A percentile compares a stretch with the other conserved stretches of the same genome.
These are phyloP conservation scores for Tympanoctomys barrerae DNA, from an alignment of 2,797 vertebrate genomes.

Conservation along the genomic window DNA sequence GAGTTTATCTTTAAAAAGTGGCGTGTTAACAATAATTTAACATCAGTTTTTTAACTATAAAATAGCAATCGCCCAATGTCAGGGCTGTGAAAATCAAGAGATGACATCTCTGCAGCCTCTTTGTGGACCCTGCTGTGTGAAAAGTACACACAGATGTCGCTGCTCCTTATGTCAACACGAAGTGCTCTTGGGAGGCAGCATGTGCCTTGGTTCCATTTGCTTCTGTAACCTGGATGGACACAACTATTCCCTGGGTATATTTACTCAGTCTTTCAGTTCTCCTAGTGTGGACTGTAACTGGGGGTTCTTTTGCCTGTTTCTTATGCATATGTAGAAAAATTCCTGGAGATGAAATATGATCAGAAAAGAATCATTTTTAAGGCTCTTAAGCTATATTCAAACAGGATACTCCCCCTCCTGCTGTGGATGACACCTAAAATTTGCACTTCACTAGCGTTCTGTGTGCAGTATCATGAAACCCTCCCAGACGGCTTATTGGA, in stretches of 20 bases:
- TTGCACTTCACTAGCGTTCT: not conserved
- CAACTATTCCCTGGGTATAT: not conserved
- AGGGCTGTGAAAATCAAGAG: not conserved
- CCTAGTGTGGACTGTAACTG: not conserved
- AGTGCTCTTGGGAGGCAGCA: not conserved
- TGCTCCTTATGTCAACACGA: too few species aligned
- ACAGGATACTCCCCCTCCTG: not conserved
- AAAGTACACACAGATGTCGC: not conserved
- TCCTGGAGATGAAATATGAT: not conserved
- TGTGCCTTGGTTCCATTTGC: not conserved
- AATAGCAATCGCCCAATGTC: not conserved
- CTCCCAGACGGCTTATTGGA: not conserved
- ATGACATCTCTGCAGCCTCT: too few species aligned
- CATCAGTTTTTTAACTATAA: not conserved
- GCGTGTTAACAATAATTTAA: not conserved
- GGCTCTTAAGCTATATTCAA: not conserved
- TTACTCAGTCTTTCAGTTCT: not conserved
- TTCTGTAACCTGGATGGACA: not conserved
- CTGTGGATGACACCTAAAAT: not conserved
- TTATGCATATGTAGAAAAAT: not conserved
- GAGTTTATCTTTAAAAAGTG: not conserved
- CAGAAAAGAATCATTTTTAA: not conserved
- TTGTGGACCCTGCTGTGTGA: not conserved
- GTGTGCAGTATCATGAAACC: not conserved
- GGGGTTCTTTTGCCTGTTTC: not conserved